Evolutionary conservation across 2,888 invertebrate species (phyloP).

Genomic region (Melanchra persicariae): DNA sequence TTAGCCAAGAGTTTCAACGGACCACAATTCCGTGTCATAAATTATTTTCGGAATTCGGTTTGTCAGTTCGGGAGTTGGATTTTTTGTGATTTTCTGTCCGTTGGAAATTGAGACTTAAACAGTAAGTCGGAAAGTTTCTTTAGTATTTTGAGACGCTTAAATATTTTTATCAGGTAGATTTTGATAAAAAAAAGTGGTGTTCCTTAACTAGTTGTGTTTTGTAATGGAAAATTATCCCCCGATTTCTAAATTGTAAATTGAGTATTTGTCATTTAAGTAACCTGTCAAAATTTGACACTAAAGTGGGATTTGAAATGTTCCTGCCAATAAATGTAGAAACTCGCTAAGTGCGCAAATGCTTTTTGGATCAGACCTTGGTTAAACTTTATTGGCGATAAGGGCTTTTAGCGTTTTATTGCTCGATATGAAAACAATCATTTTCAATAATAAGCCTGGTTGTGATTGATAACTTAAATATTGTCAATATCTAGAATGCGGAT

Average conservation of each 20-base stretch:
- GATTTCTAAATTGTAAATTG: too few species aligned
- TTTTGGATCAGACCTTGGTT: neutral
- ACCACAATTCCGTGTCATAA: neutral
- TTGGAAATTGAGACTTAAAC: neutral
- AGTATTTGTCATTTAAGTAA: too few species aligned
- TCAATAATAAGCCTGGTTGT: neutral
- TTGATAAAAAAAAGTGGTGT: neutral
- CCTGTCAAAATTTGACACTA: too few species aligned
- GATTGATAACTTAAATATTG: neutral
- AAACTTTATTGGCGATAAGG: neutral
- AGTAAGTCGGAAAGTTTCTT: neutral
- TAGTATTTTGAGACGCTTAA: neutral
- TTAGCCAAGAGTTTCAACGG: neutral
- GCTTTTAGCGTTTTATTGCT: neutral
- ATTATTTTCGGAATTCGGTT: neutral
- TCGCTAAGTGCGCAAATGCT: neutral
- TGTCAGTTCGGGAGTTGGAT: neutral
- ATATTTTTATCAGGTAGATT: neutral
- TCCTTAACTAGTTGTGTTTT: too few species aligned
- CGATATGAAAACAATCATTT: neutral
- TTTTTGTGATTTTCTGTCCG: conserved; percentile 2
- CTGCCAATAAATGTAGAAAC: too few species aligned
- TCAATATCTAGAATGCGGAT: neutral
- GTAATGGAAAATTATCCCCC: too few species aligned
- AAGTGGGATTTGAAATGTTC: too few species aligned